phyloP scores from a whole-genome alignment of 2,113 vertebrate genomes.

The Tenebrosternarchus preto region DNA sequence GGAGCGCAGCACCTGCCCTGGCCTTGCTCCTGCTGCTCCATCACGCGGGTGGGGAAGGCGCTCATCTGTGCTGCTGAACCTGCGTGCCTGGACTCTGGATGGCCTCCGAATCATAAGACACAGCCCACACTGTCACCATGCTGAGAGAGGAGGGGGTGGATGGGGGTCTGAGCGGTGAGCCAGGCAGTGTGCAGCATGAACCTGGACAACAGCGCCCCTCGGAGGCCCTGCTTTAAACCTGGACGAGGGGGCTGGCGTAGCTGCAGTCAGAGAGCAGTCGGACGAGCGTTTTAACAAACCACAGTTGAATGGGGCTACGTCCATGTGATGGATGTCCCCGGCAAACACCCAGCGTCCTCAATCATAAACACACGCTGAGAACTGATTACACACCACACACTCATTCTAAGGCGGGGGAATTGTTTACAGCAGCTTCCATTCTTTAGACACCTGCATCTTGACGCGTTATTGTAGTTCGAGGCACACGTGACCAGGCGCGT shows the following conservation, averaged over 20 bases:
- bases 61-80: not conserved
- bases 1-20: conserved; percentile 6
- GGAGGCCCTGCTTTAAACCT: not conserved
- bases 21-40: not conserved
- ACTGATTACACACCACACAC: too few species aligned
- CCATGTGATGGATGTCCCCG: too few species aligned
- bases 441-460: too few species aligned
- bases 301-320: not conserved
- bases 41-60: not conserved
- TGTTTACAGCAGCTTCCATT: too few species aligned
- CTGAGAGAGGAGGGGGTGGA: not conserved
- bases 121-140: conserved; percentile 4
- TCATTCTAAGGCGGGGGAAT: too few species aligned
- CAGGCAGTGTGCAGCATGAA: not conserved
- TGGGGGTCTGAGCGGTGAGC: not conserved
- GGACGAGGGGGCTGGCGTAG: not conserved
- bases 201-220: not conserved
- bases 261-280: not conserved
- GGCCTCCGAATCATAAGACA: not conserved
- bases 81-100: conserved; percentile 34
- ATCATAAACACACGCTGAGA: too few species aligned
- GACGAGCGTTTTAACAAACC: not conserved
- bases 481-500: too few species aligned
- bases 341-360: too few species aligned
- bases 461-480: too few species aligned